A percentile compares a stretch with the other conserved stretches of the same genome.
These are phyloP conservation scores for Triplophysa yarkandensis DNA, from an alignment of 2,797 vertebrate genomes.

Conservation along the genomic window DNA sequence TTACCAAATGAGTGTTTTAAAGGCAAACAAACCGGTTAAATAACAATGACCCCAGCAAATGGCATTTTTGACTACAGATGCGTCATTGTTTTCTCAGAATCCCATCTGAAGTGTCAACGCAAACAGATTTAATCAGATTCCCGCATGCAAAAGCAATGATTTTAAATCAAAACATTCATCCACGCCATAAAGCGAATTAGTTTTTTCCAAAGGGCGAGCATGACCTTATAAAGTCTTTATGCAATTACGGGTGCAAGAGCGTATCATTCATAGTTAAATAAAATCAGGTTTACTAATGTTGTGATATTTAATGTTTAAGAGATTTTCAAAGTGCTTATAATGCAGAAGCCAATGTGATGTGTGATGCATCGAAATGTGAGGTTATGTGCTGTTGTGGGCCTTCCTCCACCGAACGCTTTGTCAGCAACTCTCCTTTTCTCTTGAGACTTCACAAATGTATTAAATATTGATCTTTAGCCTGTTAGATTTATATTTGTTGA, in stretches of 20 bases:
- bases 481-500: conserved; percentile 30
- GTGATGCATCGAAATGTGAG: neutral
- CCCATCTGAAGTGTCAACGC: neutral
- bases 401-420: neutral
- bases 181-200: conserved; percentile 10
- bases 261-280: neutral
- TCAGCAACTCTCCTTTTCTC: conserved; percentile 16
- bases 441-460: conserved; percentile 36
- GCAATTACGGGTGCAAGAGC: neutral
- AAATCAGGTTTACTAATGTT: neutral
- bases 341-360: neutral
- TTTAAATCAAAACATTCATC: neutral
- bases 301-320: neutral
- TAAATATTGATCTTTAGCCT: conserved; percentile 45
- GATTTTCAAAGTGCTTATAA: neutral
- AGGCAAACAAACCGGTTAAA: neutral
- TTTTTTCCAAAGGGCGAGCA: neutral
- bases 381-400: too few relatives aligned
- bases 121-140: neutral
- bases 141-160: neutral
- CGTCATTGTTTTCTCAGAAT: neutral
- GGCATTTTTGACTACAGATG: neutral
- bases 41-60: neutral
- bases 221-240: neutral
- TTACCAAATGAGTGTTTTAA: neutral